Percentiles rank a stretch among this genome's conserved stretches.
Conservation (phyloP, 2,797 vertebrate species). For the Gorsachius magnificus region DNA sequence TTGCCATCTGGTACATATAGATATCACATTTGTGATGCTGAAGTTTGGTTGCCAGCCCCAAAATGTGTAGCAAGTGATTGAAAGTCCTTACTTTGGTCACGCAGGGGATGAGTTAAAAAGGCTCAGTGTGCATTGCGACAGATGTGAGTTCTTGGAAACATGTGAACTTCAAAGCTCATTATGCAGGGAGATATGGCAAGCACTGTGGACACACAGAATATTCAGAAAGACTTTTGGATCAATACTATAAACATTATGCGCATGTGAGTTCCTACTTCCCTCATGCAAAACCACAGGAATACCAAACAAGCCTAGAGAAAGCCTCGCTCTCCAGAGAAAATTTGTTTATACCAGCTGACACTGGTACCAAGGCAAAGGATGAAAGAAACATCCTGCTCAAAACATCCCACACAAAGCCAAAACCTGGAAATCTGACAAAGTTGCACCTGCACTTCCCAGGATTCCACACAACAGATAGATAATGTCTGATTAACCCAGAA, state of each 20-base stretch:
- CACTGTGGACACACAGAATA: background rate
- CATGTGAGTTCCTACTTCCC: background rate
- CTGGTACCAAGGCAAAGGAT: background rate
- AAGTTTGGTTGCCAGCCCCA: constrained; percentile 51
- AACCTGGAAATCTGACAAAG: background rate
- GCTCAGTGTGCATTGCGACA: background rate
- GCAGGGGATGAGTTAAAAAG: constrained; percentile 5
- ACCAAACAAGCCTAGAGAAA: background rate
- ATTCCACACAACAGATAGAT: background rate
- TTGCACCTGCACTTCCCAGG: background rate
- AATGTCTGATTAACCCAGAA: background rate
- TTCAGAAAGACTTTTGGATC: background rate
- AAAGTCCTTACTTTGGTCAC: background rate
- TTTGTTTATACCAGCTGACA: background rate
- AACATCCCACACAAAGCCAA: background rate
- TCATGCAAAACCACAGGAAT: background rate
- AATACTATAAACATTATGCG: background rate
- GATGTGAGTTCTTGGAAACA: background rate
- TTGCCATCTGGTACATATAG: constrained; percentile 63
- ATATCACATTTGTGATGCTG: constrained; percentile 48
- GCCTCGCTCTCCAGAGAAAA: background rate
- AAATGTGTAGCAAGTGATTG: constrained; percentile 9
- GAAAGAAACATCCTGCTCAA: background rate
- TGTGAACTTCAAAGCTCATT: background rate
- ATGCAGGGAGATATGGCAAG: background rate